These are phyloP conservation scores for Zalophus californianus DNA, from an alignment of 2,797 vertebrate genomes.

Conservation along the genomic window DNA sequence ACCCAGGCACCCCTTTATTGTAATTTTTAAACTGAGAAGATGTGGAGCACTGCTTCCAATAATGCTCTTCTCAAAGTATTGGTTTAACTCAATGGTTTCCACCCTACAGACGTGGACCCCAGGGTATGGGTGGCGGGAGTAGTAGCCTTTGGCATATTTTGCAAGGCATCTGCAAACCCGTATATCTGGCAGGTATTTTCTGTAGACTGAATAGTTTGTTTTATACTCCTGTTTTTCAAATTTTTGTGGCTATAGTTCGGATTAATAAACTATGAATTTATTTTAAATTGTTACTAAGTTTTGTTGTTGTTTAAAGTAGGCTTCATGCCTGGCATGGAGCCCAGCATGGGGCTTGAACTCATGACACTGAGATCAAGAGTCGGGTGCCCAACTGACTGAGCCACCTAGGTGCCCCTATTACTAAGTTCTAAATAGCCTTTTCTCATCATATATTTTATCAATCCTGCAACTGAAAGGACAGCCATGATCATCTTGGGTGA, in stretches of 20 bases:
- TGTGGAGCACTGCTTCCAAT: background rate
- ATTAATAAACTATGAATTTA: background rate
- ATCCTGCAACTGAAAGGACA: background rate
- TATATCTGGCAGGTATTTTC: background rate
- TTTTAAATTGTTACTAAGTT: background rate
- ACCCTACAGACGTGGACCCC: background rate
- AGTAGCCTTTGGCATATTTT: background rate
- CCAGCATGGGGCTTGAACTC: too few species aligned
- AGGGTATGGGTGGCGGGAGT: background rate
- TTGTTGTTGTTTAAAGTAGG: too few species aligned
- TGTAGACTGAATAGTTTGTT: background rate
- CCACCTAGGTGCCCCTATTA: background rate
- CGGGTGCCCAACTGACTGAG: too few species aligned
- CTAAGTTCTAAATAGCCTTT: background rate
- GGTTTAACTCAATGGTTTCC: background rate
- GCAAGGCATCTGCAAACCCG: background rate
- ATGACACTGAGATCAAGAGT: too few species aligned
- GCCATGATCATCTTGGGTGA: background rate
- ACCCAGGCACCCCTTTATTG: background rate
- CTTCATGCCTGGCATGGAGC: too few species aligned
- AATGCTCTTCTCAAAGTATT: background rate
- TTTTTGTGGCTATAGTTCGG: background rate
- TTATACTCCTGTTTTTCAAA: background rate
- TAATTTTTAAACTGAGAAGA: background rate
- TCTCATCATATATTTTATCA: background rate